Evolutionary conservation across 2,888 invertebrate species (phyloP).

Genomic region (Pseudococcus jackbeardsleyi): DNA sequence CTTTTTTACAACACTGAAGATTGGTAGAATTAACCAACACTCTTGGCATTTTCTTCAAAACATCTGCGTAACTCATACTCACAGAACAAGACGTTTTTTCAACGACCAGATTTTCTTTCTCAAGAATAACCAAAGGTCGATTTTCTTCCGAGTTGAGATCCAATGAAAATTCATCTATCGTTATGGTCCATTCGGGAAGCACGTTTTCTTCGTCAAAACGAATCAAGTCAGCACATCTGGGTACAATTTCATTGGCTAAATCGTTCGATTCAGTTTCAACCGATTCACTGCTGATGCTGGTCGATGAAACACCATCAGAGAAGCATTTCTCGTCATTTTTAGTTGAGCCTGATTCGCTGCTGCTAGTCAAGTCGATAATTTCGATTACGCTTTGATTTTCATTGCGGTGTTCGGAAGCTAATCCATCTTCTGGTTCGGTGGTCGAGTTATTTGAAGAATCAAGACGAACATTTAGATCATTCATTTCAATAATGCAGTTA

Average conservation of each 20-base stretch:
- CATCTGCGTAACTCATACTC: not conserved
- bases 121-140: not conserved
- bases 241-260: not conserved
- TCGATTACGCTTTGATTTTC: not conserved
- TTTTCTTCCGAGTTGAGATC: not conserved
- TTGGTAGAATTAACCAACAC: constrained; percentile 26
- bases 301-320: not conserved
- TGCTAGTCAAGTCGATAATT: not conserved
- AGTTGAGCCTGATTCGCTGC: not conserved
- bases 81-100: not conserved
- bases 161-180: constrained; percentile 14
- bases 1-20: not conserved
- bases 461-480: not conserved
- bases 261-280: not conserved
- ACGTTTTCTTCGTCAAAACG: not conserved
- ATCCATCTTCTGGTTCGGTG: not conserved
- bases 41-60: not conserved
- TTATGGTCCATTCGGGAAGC: constrained; percentile 30
- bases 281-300: not conserved
- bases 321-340: not conserved
- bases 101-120: not conserved
- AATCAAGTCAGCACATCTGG: not conserved
- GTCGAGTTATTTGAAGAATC: not conserved
- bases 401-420: not conserved
- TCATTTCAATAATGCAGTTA: not conserved